Base-by-base conservation (phyloP, 2,888 invertebrate genomes). In the Busseola fusca region DNA sequence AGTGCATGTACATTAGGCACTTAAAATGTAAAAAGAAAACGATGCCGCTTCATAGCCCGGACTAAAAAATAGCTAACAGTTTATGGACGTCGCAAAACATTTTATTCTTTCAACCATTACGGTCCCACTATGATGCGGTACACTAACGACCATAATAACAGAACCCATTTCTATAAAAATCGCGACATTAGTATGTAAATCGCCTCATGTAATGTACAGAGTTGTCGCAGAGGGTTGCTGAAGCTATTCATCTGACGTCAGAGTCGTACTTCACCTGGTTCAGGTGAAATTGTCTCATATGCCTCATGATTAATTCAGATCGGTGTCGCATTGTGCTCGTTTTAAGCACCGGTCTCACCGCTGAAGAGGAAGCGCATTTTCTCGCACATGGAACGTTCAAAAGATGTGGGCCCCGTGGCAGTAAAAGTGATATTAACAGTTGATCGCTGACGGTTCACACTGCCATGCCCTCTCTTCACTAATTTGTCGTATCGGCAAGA, bases 231-330 rank as follows among this genome's bases (percentile, higher is more conserved):
- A 50, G 50, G 57, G 71, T 68, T 58, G 52, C 56, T 54, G 64
- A 60, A 69, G 60, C 62, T 3, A 76, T 78, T 74, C 76, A 66
- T 76, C 57, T 62, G 64, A 37, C 54, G 74, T 14, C 67, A 64
- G 9, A n/a, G 63, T 48, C 58, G 52, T 65, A 64, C 66, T 84
- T 83, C 78, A 81, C 81, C 79, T 78, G 65, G 63, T 76, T 76
- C 78, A 80, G 75, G 77, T 77, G 70, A 72, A 70, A 80, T 81
- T 79, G 80, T 85, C 75, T 76, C 77, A 72, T 81, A 81, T 72
- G 72, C 12, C 84, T 86, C 85, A 86, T 87, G 84, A 80, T 82
- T 86, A 83, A 87, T 87, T 86, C 87, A 87, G 64, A 70, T 64
- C 64, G 56, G 50, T 70, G 40, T 57, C 64, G 57, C 50, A 69